Percentiles rank a stretch among this genome's conserved stretches.
These are phyloP conservation scores for Zapornia atra DNA, from an alignment of 2,113 vertebrate genomes.

Conservation along the genomic window DNA sequence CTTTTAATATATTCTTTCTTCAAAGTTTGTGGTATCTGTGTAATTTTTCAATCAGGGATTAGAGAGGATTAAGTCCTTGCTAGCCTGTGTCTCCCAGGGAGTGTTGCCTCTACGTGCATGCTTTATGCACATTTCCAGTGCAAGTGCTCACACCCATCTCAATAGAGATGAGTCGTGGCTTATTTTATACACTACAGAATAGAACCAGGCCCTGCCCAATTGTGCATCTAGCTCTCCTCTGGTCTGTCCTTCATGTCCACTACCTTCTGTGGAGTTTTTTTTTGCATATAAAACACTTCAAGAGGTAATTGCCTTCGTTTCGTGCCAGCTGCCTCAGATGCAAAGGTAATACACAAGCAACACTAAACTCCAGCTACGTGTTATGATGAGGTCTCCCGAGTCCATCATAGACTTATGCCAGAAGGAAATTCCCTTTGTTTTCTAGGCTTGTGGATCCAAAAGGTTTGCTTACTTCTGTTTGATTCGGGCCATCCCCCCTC, in stretches of 20 bases:
- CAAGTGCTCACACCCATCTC: background rate
- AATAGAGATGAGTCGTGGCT: background rate
- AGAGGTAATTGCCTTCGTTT: background rate
- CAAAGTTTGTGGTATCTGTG: conserved; percentile 52
- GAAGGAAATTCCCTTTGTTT: background rate
- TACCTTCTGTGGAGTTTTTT: background rate
- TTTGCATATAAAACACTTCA: background rate
- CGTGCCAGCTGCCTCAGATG: background rate
- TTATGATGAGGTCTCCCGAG: background rate
- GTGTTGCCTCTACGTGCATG: background rate
- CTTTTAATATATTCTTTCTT: conserved; percentile 50
- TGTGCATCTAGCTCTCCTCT: background rate
- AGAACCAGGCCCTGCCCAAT: background rate
- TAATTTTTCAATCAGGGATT: conserved; percentile 52
- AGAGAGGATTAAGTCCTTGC: conserved; percentile 47
- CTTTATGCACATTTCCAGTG: background rate
- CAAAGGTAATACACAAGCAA: background rate
- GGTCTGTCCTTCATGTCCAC: background rate
- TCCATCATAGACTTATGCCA: background rate
- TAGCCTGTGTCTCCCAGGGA: conserved; percentile 2
- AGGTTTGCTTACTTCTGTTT: background rate
- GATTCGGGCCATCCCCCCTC: rapidly evolving
- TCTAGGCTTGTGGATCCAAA: background rate
- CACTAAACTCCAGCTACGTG: background rate
- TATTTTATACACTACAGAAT: background rate